Conservation (phyloP, 2,797 vertebrate genomes). For the Parauchenoglanis punctatus region DNA sequence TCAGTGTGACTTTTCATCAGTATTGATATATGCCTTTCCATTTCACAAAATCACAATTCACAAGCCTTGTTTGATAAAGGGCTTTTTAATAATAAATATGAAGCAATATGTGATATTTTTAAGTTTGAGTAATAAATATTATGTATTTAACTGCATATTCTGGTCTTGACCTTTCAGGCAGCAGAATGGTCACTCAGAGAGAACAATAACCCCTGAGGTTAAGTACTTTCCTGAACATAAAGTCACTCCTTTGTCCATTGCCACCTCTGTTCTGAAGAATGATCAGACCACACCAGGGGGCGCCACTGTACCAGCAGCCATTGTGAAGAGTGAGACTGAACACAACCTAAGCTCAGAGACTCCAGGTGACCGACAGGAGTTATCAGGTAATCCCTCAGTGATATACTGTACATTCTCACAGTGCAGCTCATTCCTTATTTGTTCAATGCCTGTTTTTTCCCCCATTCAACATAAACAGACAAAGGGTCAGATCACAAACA, state of each 20-base stretch:
- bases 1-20: background rate
- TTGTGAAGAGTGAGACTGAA: slow-evolving; percentile 56
- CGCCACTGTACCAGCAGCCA: slow-evolving; percentile 25
- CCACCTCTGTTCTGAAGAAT: slow-evolving; percentile 40
- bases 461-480: slow-evolving; percentile 58
- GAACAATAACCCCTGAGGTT: slow-evolving; percentile 53
- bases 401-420: background rate
- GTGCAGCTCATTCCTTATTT: background rate
- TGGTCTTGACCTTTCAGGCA: slow-evolving; percentile 46
- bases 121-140: background rate
- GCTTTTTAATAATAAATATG: background rate
- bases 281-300: slow-evolving; percentile 61
- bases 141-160: background rate
- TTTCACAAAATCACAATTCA: background rate
- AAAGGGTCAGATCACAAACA: slow-evolving; percentile 57
- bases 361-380: slow-evolving; percentile 57
- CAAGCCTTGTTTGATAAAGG: background rate
- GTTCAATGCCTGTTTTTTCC: background rate
- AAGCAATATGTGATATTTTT: background rate
- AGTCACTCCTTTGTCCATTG: slow-evolving; percentile 49
- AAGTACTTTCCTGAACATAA: slow-evolving; percentile 63
- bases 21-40: background rate
- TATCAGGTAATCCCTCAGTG: background rate
- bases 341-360: slow-evolving; percentile 48
- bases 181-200: slow-evolving; percentile 60